These are phyloP conservation scores for Ooceraea biroi DNA, from an alignment of 1,140 invertebrate genomes.

Conservation along the genomic window DNA sequence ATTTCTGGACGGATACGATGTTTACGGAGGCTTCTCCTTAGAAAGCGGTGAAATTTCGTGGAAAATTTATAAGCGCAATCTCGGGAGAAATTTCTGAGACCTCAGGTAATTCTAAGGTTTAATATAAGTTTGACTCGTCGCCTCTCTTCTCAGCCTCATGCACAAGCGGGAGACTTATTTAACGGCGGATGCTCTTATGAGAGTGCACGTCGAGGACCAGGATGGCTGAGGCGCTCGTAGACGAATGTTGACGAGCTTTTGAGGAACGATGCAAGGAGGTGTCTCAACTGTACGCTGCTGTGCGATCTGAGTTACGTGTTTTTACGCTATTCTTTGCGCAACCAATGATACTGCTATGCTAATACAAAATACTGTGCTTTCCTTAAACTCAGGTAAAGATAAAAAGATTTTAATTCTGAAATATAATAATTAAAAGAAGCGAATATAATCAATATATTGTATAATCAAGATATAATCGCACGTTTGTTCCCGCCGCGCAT, in stretches of 20 bases:
- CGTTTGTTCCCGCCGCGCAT: not conserved
- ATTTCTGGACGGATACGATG: slow-evolving; percentile 34
- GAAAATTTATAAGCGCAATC: slow-evolving; percentile 60
- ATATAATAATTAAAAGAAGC: not conserved
- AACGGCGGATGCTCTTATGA: slow-evolving; percentile 65
- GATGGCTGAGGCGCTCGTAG: not conserved
- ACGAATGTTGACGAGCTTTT: slow-evolving; percentile 58
- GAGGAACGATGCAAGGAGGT: slow-evolving; percentile 32
- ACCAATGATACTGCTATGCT: not conserved
- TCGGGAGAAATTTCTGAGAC: slow-evolving; percentile 58
- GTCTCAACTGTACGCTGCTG: slow-evolving; percentile 34
- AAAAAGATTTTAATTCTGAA: slow-evolving; percentile 12
- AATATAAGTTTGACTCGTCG: slow-evolving; percentile 55
- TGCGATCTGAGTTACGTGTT: not conserved
- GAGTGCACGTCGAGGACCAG: slow-evolving; percentile 39
- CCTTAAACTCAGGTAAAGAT: not conserved
- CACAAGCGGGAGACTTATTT: slow-evolving; percentile 57
- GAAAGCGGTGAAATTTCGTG: slow-evolving; percentile 39
- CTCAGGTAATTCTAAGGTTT: slow-evolving; percentile 56
- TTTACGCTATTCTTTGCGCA: slow-evolving; percentile 3
- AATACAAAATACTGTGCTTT: not conserved
- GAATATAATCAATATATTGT: slow-evolving; percentile 4
- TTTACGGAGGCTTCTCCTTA: slow-evolving; percentile 35
- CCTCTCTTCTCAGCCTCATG: slow-evolving; percentile 2
- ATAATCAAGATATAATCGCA: no score